Base-by-base conservation (phyloP, 2,797 vertebrate genomes). In the Orientallactaga sibirica region DNA sequence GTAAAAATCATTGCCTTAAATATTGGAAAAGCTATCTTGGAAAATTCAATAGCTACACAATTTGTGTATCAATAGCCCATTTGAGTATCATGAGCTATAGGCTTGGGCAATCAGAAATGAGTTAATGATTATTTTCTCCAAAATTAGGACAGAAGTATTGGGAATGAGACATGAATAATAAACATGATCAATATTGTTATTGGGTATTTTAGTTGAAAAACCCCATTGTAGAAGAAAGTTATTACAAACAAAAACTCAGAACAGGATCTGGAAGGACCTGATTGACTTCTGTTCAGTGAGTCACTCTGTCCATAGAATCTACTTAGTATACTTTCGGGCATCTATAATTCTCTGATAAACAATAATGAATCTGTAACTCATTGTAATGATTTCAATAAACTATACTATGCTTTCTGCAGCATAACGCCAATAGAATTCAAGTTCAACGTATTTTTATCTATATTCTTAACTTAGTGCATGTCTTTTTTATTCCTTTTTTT, bases 221-320 rank as follows among this genome's bases (percentile, higher is more conserved):
- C 27, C 12, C 2, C 10, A 1, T 29, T 27, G 9, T 58, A 22
- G 58, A 24, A 68, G 9, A 48, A 48, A 48, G 48, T 9, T 8
- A 48, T 48, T 48, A 48, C 10, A 48, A 48, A 48, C 18, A 48
- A 48, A 22, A 2, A 7, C 11, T 62, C 78, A 76, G 10, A 77
- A 2, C 19, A 4, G 1, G 8, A 2, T 22, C 12, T 18, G 22
- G 33, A 1, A 12, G 27, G 7, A 2, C 48, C 15, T 7, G 29
- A 48, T 48, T 18, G 71, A 83, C 6, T 27, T 2, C 11, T 27
- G 7, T 67, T 84, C 43, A 11, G 0, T 43, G 48, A 52, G 4
- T 67, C 33, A 7, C 16, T 71, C 48, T 58, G 4, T 24, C 58
- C 43, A 16, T 48, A 7, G 64, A 80, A 62, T 64, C 27, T 7